Base-by-base conservation (phyloP, 2,113 vertebrate species). In the Boleophthalmus pectinirostris region DNA sequence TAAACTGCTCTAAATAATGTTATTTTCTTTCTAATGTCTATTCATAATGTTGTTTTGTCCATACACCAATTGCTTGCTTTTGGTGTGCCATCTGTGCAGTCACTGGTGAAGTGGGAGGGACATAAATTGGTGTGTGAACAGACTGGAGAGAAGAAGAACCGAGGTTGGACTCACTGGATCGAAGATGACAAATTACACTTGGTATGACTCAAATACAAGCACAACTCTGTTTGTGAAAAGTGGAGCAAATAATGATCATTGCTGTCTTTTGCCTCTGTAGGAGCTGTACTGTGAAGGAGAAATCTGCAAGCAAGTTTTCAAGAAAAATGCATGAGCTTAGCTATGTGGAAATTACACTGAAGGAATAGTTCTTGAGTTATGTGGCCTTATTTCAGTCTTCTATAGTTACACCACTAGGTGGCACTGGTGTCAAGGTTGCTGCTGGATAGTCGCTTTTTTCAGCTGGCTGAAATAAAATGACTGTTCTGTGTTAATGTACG, bases 101-200 rank as follows among this genome's bases (percentile, higher is more conserved):
- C 93, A 29, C 60, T 94, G 1, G 95, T 98, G 79, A 93, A 79
- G 9, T 96, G 95, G 95, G 86, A 97, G 49, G 92, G 93, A 0
- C 94, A 94, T 64, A 95, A 88, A 79, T 90, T 98, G 33, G 91
- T 94, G 24, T 97, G 96, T 80, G 82, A 93, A 20, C 96, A 98
- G 84, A 94, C 49, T 10, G 96, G 96, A 21, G 94, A 96, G 82
- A 98, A 96, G 92, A 95, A 94, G 73, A 93, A 94, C 82, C 88
- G 96, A 25, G 95, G 95, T 11, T 98, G 97, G 96, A 85, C 88
- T 68, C 96, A 97, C 46, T 98, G 97, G 96, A 84, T 96, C 0
- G 94, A 96, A 86, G 96, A 94, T 0, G 93, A 96, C 79, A 89
- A 94, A 58, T 94, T 98, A 12, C 85, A 98, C 63, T 84, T 98